Evolutionary conservation across 2,113 vertebrate genomes (phyloP).

Genomic region (Phaethon lepturus): DNA sequence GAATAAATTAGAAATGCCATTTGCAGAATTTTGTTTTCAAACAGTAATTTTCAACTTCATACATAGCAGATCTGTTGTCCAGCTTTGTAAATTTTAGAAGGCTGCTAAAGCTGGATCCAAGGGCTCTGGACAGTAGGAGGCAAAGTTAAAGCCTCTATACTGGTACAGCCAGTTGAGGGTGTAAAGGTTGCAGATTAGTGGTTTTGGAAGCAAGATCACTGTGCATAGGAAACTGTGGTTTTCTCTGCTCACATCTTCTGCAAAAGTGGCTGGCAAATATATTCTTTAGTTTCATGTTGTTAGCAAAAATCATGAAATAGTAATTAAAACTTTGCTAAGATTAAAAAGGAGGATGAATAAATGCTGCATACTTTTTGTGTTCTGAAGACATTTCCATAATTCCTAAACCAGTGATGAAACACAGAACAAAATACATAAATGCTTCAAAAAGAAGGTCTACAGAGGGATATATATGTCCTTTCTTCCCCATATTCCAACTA

Average conservation of each 20-base stretch:
- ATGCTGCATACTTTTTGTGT: background rate
- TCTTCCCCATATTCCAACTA: background rate
- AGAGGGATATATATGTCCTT: background rate
- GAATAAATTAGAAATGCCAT: background rate
- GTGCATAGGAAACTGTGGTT: background rate
- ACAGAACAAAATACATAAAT: background rate
- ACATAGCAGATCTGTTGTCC: background rate
- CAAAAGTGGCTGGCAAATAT: rapidly evolving
- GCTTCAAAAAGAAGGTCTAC: background rate
- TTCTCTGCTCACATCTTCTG: background rate
- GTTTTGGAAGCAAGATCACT: background rate
- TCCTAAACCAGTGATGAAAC: background rate
- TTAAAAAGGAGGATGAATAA: background rate
- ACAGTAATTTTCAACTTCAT: background rate
- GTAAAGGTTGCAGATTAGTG: background rate
- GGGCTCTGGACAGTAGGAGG: background rate
- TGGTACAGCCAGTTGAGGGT: background rate
- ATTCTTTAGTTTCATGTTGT: background rate
- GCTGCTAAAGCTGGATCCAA: background rate
- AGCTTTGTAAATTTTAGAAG: background rate
- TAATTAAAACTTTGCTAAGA: background rate
- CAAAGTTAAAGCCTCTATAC: background rate
- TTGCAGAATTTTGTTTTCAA: background rate
- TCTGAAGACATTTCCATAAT: background rate
- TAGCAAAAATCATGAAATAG: background rate